These are phyloP conservation scores for Ichneumoninae sp. DNA, from an alignment of 2,888 invertebrate species.

Conservation along the genomic window DNA sequence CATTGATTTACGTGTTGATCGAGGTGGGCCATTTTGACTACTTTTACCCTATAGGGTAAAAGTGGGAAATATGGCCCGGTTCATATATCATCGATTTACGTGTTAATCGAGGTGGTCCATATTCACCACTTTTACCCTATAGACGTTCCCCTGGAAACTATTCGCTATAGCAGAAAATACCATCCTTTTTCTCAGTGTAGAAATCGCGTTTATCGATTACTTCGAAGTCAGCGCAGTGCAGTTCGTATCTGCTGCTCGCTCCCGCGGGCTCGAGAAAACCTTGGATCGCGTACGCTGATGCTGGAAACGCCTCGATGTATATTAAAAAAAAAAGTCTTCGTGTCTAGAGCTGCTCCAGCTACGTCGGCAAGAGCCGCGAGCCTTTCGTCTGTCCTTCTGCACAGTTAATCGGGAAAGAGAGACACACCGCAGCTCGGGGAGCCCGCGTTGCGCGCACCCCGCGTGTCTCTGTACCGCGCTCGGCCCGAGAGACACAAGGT, in stretches of 20 bases:
- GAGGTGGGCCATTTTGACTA: no score
- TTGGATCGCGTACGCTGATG: slow-evolving; percentile 36
- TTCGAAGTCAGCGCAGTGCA: slow-evolving; percentile 9
- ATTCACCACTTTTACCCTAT: no score
- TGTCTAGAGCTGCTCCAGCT: slow-evolving; percentile 34
- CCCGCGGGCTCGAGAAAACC: slow-evolving; percentile 41
- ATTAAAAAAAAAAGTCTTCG: slow-evolving; percentile 29
- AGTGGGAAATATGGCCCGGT: no score
- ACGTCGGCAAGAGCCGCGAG: slow-evolving; percentile 29
- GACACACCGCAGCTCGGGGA: slow-evolving; percentile 14
- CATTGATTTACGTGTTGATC: no score
- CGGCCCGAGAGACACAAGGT: slow-evolving; percentile 41
- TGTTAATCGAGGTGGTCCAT: no score
- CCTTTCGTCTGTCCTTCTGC: slow-evolving; percentile 63
- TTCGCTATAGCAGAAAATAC: no score
- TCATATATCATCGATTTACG: no score
- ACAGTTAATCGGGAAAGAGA: slow-evolving; percentile 56
- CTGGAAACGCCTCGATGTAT: slow-evolving; percentile 5
- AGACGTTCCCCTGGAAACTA: no score
- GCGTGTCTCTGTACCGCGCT: slow-evolving; percentile 11
- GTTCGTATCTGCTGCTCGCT: slow-evolving; percentile 27
- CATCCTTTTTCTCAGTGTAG: background rate
- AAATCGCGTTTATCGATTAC: slow-evolving; percentile 1
- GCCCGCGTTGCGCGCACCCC: slow-evolving; percentile 14
- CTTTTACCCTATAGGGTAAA: no score